Evolutionary conservation across 2,888 invertebrate genomes (phyloP).

Genomic region (Physocephala rufipes): DNA sequence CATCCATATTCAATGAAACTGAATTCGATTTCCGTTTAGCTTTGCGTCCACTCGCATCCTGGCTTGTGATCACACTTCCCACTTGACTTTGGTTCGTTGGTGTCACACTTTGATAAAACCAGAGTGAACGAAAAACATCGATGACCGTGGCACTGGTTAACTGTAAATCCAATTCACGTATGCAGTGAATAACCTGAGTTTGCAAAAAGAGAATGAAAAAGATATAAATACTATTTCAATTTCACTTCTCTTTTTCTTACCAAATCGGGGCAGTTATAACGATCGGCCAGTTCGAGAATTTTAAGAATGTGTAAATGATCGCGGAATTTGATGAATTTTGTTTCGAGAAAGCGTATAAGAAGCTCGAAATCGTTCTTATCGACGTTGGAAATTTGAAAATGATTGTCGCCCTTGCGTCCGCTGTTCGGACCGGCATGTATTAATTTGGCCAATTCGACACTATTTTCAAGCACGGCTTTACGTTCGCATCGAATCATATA

Average conservation of each 20-base stretch:
- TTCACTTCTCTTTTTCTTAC: constrained; percentile 48
- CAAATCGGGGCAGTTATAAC: constrained; percentile 65
- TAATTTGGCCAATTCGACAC: constrained; percentile 63
- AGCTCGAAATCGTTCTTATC: constrained; percentile 64
- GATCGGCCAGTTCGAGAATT: constrained; percentile 63
- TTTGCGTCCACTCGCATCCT: constrained; percentile 49
- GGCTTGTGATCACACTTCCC: constrained; percentile 54
- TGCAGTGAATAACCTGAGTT: constrained; percentile 60
- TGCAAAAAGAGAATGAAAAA: neutral
- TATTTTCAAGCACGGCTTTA: constrained; percentile 62
- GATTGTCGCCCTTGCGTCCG: constrained; percentile 64
- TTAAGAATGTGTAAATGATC: constrained; percentile 64
- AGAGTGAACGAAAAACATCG: constrained; percentile 63
- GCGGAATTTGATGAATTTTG: constrained; percentile 63
- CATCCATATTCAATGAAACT: constrained; percentile 41
- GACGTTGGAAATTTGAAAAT: constrained; percentile 64
- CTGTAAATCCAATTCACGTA: constrained; percentile 64
- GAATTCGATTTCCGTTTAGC: constrained; percentile 39
- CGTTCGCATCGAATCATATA: constrained; percentile 64
- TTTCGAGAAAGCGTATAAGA: constrained; percentile 64
- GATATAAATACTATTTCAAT: neutral
- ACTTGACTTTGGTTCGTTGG: constrained; percentile 57
- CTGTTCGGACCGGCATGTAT: constrained; percentile 64
- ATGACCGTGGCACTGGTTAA: constrained; percentile 63
- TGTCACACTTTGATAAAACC: constrained; percentile 64